These are phyloP conservation scores for Cecidostiba fungosa DNA, from an alignment of 2,888 invertebrate genomes.

Conservation along the genomic window DNA sequence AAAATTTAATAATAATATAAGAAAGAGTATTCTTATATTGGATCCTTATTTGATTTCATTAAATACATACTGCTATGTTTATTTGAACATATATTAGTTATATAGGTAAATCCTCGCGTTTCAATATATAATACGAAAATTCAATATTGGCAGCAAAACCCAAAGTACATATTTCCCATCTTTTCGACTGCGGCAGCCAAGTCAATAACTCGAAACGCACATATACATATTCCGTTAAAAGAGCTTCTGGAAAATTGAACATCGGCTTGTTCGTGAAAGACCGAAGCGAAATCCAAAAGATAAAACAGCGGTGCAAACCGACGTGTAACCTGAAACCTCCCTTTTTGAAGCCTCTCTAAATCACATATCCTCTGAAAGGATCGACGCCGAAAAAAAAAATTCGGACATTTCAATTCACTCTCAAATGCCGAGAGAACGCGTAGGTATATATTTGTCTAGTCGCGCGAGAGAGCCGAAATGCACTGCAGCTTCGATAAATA, in stretches of 20 bases:
- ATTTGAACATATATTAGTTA: neutral
- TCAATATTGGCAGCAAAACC: neutral
- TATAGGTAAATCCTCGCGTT: neutral
- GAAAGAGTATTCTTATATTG: too few species aligned
- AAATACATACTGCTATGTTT: neutral
- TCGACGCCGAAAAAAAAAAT: neutral
- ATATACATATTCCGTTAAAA: neutral
- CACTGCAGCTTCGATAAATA: neutral
- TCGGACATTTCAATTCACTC: neutral
- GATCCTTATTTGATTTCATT: neutral
- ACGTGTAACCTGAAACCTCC: neutral
- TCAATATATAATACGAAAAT: neutral
- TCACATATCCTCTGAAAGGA: neutral
- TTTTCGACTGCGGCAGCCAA: neutral
- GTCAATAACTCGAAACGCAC: neutral
- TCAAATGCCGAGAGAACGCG: neutral
- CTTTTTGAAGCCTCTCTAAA: constrained; percentile 1
- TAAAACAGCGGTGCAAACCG: neutral
- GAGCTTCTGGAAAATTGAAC: neutral
- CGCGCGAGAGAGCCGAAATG: neutral
- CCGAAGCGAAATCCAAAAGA: neutral
- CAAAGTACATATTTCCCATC: neutral
- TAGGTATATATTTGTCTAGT: neutral
- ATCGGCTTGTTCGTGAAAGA: neutral
- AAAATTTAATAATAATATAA: neutral